Evolutionary conservation across 2,888 invertebrate genomes (phyloP).

Genomic region (Dasypogon diadema): DNA sequence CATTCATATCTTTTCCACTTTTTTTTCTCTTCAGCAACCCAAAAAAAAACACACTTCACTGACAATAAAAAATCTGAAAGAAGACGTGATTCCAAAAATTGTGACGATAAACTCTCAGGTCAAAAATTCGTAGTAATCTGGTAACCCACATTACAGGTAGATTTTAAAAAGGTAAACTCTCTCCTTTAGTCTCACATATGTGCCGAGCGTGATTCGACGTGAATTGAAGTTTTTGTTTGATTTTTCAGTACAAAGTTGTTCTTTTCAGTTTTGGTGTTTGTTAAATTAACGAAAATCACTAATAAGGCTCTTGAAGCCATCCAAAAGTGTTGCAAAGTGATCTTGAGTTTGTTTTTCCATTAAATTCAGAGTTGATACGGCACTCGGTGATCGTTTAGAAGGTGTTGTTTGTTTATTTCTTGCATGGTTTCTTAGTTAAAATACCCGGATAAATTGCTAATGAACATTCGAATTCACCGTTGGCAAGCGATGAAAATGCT

Average conservation of each 20-base stretch:
- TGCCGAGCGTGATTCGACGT: conserved; percentile 57
- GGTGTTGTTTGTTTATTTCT: not conserved
- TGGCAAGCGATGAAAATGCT: not conserved
- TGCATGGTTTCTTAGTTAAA: not conserved
- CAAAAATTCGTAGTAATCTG: conserved; percentile 41
- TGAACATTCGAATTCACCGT: not conserved
- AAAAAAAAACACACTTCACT: not conserved
- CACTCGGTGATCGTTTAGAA: not conserved
- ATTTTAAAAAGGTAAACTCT: conserved; percentile 55
- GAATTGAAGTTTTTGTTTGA: conserved; percentile 48
- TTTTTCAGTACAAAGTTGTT: conserved; percentile 29
- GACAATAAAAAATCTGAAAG: not conserved
- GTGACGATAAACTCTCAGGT: conserved; percentile 5
- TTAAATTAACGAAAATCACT: conserved; percentile 34
- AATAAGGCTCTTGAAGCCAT: conserved; percentile 16
- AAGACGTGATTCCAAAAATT: not conserved
- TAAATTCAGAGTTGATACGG: not conserved
- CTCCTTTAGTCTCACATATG: conserved; percentile 58
- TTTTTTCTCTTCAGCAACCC: too few relatives aligned
- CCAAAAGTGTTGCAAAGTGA: not conserved
- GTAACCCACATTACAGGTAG: conserved; percentile 47
- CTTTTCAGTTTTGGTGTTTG: conserved; percentile 29
- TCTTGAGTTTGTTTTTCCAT: conserved; percentile 9
- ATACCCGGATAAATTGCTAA: not conserved
- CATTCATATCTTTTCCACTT: not conserved